Evolutionary conservation across 1,140 invertebrate genomes (phyloP).

Genomic region (Caenorhabditis tropicalis): DNA sequence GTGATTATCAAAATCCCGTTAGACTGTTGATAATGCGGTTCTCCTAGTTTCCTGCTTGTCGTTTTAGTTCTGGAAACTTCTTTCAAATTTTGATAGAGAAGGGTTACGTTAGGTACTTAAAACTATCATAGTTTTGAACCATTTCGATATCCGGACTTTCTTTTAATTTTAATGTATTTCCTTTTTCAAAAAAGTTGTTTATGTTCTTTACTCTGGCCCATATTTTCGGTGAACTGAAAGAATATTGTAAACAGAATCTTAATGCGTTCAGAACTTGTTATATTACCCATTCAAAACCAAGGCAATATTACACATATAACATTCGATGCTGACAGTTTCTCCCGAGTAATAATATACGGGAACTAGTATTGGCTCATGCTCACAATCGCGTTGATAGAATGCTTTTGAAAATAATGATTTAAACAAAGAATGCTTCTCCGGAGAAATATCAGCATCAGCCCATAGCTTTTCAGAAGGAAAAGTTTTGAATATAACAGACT

Average conservation of each 20-base stretch:
- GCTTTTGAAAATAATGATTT: neutral
- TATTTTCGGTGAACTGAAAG: neutral
- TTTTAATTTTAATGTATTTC: neutral
- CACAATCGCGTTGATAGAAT: neutral
- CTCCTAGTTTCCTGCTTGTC: neutral
- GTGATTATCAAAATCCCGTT: neutral
- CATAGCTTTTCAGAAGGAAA: neutral
- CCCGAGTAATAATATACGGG: conserved; percentile 12
- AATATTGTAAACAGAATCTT: neutral
- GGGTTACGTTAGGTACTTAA: neutral
- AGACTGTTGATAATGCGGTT: neutral
- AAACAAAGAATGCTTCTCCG: neutral
- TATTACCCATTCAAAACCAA: neutral
- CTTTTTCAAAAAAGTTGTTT: neutral
- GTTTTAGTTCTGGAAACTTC: neutral
- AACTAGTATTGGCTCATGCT: neutral
- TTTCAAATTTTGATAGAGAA: neutral
- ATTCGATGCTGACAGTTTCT: neutral
- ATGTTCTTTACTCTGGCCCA: neutral
- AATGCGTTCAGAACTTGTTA: neutral
- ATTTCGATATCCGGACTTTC: neutral
- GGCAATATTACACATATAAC: conserved; percentile 5
- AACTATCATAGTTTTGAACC: neutral
- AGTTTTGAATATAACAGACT: neutral
- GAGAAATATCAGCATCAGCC: neutral